These are phyloP conservation scores for Scotopteryx bipunctaria DNA, from an alignment of 2,888 invertebrate species.

Conservation along the genomic window DNA sequence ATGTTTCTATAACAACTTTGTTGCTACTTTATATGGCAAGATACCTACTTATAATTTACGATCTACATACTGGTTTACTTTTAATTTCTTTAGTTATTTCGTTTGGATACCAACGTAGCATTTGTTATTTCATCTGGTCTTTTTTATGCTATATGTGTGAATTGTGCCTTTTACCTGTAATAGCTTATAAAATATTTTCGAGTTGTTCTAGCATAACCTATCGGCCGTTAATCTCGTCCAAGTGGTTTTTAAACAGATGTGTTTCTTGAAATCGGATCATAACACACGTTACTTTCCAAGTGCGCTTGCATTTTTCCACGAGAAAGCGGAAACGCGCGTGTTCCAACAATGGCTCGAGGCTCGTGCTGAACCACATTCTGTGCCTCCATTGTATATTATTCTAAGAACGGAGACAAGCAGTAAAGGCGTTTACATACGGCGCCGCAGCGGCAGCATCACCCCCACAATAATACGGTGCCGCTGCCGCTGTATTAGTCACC, in stretches of 20 bases:
- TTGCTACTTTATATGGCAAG: conserved; percentile 13
- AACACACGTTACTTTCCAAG: conserved; percentile 72
- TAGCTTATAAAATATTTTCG: conserved; percentile 4
- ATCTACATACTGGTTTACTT: conserved; percentile 11
- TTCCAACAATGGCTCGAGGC: conserved; percentile 72
- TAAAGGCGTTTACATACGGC: too few species aligned
- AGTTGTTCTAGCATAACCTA: conserved; percentile 8
- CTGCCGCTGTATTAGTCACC: too few species aligned
- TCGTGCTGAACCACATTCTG: conserved; percentile 73
- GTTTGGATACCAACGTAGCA: background rate
- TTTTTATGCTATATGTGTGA: conserved; percentile 1
- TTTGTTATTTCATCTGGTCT: conserved; percentile 5
- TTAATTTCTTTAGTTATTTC: background rate
- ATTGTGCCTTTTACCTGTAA: background rate
- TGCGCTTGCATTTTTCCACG: conserved; percentile 79
- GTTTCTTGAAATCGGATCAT: conserved; percentile 53
- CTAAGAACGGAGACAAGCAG: conserved; percentile 64
- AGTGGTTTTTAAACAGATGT: conserved; percentile 27
- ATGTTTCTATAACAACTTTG: conserved; percentile 27
- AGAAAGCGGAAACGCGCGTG: conserved; percentile 81
- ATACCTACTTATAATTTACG: background rate
- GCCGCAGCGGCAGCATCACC: too few species aligned
- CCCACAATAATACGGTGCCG: too few species aligned
- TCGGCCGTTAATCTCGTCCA: conserved; percentile 15
- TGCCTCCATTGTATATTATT: conserved; percentile 69